phyloP scores from a whole-genome alignment of 2,888 invertebrate genomes.

The Anaspis maculata region DNA sequence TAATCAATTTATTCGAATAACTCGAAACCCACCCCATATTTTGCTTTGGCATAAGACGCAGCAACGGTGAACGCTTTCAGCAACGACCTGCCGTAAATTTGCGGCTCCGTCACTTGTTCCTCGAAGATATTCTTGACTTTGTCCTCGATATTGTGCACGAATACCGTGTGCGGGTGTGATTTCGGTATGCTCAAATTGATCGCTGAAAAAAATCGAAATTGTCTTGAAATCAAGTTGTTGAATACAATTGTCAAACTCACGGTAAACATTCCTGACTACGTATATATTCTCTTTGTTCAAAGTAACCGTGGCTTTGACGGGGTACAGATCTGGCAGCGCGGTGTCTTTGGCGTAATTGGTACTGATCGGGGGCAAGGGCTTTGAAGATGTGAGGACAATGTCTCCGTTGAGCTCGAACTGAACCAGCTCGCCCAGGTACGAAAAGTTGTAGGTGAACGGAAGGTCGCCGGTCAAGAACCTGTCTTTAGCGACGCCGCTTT shows the following conservation, averaged over 20 bases:
- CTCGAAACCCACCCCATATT: slow-evolving; percentile 56
- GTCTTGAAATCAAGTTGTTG: neutral
- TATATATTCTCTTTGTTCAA: slow-evolving; percentile 58
- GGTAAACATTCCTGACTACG: slow-evolving; percentile 52
- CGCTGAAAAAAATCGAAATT: slow-evolving; percentile 41
- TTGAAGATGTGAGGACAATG: slow-evolving; percentile 55
- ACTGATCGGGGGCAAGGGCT: slow-evolving; percentile 48
- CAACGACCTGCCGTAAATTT: slow-evolving; percentile 61
- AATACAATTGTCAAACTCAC: slow-evolving; percentile 51
- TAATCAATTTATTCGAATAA: neutral
- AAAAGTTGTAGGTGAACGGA: slow-evolving; percentile 49
- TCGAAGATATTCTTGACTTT: slow-evolving; percentile 62
- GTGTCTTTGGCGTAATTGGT: slow-evolving; percentile 44
- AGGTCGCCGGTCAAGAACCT: slow-evolving; percentile 54
- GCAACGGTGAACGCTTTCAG: slow-evolving; percentile 70
- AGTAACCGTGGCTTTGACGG: slow-evolving; percentile 65
- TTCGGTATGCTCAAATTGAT: slow-evolving; percentile 42
- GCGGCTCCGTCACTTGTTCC: slow-evolving; percentile 56
- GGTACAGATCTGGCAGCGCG: slow-evolving; percentile 63
- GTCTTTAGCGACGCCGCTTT: slow-evolving; percentile 48
- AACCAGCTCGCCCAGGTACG: slow-evolving; percentile 52
- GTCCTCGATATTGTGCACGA: slow-evolving; percentile 59
- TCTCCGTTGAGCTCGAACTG: slow-evolving; percentile 60
- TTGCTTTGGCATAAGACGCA: slow-evolving; percentile 65
- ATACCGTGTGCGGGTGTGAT: slow-evolving; percentile 67